A percentile compares a stretch with the other conserved stretches of the same genome.
Evolutionary conservation across 64 coral and sea anemone species (phyloP).

Genomic region (Actinia tenebrosa): DNA sequence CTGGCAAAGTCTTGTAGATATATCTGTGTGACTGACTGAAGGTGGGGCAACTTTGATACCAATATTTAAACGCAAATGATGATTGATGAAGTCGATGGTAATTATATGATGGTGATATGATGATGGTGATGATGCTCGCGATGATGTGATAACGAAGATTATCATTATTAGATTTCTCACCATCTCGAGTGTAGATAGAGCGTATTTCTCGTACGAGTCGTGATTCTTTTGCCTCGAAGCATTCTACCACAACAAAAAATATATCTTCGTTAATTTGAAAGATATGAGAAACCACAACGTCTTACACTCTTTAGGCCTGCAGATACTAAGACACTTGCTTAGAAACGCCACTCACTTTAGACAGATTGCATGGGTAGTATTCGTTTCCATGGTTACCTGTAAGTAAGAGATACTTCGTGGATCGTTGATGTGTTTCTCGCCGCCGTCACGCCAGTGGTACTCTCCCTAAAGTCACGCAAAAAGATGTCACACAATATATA

Average conservation of each 20-base stretch:
- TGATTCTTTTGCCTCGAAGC: slow-evolving; percentile 72
- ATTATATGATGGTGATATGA: too few species aligned
- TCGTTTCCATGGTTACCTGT: slow-evolving; percentile 41
- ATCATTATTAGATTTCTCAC: slow-evolving; percentile 18
- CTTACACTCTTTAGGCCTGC: background rate
- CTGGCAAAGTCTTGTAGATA: background rate
- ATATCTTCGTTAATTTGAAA: background rate
- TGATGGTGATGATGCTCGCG: too few species aligned
- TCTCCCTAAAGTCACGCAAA: slow-evolving; percentile 56
- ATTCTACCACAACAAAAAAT: slow-evolving; percentile 29
- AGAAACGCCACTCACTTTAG: background rate
- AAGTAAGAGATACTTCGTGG: slow-evolving; percentile 82
- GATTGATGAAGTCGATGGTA: too few species aligned
- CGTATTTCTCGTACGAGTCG: slow-evolving; percentile 73
- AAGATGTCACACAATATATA: background rate
- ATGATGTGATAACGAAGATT: too few species aligned
- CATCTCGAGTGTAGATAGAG: slow-evolving; percentile 68
- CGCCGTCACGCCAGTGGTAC: slow-evolving; percentile 91
- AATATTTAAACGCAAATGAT: too few species aligned
- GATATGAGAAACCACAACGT: background rate
- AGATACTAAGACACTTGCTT: too few species aligned
- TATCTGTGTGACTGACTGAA: background rate
- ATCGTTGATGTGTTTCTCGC: slow-evolving; percentile 92
- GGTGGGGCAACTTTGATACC: background rate
- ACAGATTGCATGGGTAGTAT: background rate